phyloP scores from a whole-genome alignment of 2,113 vertebrate genomes.

The Grus americana region DNA sequence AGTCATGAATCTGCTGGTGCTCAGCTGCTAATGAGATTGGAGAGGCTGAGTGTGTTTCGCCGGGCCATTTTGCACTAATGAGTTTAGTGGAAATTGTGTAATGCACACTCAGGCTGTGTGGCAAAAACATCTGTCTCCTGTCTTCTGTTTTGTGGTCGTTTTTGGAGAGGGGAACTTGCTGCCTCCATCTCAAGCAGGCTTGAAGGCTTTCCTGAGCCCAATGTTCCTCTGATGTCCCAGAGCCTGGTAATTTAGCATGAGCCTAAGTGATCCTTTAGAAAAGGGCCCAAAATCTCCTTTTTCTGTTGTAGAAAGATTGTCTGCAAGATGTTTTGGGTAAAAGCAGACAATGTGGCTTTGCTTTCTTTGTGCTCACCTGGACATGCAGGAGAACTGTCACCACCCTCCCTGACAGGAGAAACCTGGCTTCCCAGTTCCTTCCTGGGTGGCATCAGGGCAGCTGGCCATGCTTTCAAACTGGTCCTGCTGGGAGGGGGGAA shows the following conservation, averaged over 20 bases:
- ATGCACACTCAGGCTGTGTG: accelerated
- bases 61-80: background rate
- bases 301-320: accelerated
- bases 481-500: background rate
- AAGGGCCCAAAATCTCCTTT: background rate
- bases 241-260: background rate
- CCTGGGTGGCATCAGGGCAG: background rate
- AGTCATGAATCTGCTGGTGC: background rate
- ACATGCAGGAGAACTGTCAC: accelerated
- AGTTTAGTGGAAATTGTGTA: background rate
- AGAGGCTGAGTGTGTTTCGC: background rate
- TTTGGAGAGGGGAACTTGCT: background rate
- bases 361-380: background rate
- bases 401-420: background rate
- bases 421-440: background rate
- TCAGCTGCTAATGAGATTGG: background rate
- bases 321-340: background rate
- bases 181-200: background rate
- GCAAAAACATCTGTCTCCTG: background rate
- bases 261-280: background rate
- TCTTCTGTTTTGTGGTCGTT: background rate
- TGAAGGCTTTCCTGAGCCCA: background rate
- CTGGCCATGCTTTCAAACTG: background rate
- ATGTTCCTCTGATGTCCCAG: background rate
- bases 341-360: background rate